phyloP scores from a whole-genome alignment of 1,140 invertebrate species.

The Atta cephalotes region DNA sequence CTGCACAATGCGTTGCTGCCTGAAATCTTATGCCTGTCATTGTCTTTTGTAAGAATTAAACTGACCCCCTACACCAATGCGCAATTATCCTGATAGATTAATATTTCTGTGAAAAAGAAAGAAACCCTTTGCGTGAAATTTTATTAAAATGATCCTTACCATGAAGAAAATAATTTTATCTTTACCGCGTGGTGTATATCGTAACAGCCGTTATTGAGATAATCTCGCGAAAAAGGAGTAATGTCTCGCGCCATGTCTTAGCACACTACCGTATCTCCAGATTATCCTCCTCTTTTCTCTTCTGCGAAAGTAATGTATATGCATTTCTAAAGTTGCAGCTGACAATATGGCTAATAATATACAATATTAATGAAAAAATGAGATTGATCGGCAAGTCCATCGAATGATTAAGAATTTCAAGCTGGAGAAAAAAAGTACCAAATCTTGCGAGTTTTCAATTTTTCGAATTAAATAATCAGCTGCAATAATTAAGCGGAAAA shows the following conservation, averaged over 20 bases:
- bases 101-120: constrained; percentile 23
- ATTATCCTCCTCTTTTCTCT: neutral
- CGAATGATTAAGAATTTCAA: too few species aligned
- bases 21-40: constrained; percentile 13
- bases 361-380: neutral
- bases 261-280: too few species aligned
- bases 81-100: constrained; percentile 33
- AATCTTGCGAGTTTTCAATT: neutral
- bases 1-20: neutral
- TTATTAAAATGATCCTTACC: constrained; percentile 8
- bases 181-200: neutral
- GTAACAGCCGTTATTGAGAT: too few species aligned
- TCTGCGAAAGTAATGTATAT: neutral
- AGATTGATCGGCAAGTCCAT: neutral
- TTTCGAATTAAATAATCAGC: neutral
- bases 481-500: neutral
- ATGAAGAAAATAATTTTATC: constrained; percentile 35
- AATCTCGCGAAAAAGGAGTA: too few species aligned
- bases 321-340: constrained; percentile 15
- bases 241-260: too few species aligned
- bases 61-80: constrained; percentile 27
- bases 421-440: neutral
- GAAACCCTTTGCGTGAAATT: constrained; percentile 2
- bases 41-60: constrained; percentile 47
- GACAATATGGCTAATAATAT: constrained; percentile 28